These are phyloP conservation scores for Pristionchus mayeri DNA, from an alignment of 2,888 invertebrate species.

Conservation along the genomic window DNA sequence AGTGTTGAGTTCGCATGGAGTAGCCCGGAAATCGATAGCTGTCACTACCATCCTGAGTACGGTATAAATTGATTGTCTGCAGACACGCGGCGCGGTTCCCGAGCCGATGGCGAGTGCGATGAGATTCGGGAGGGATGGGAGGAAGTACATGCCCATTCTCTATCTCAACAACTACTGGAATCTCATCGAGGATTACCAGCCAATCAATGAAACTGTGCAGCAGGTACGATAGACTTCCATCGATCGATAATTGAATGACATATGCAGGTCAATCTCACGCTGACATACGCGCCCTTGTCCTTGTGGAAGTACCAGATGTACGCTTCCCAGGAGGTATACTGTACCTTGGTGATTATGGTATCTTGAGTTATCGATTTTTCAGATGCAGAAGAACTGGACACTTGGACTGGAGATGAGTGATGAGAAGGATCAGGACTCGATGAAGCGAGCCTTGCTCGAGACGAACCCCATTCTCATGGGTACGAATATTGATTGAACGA, in stretches of 20 bases:
- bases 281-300: conserved; percentile 86
- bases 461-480: conserved; percentile 95
- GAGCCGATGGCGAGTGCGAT: conserved; percentile 63
- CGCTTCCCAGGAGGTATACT: conserved; percentile 86
- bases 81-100: conserved; percentile 58
- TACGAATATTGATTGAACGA: conserved; percentile 38
- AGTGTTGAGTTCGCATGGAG: background rate
- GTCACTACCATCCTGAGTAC: too few species aligned
- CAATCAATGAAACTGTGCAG: conserved; percentile 88
- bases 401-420: conserved; percentile 78
- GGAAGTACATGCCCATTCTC: conserved; percentile 91
- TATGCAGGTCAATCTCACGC: conserved; percentile 76
- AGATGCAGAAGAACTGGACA: conserved; percentile 73
- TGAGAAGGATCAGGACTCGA: conserved; percentile 81
- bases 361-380: conserved; percentile 47
- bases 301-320: conserved; percentile 98
- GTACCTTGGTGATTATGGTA: conserved; percentile 3
- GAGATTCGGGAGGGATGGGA: conserved; percentile 83
- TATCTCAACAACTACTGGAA: conserved; percentile 99
- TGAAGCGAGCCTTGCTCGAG: conserved; percentile 90
- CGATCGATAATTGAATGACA: background rate
- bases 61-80: background rate
- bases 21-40: background rate
- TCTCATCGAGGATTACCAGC: conserved; percentile 86
- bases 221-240: conserved; percentile 9